Base-by-base conservation (phyloP, 2,888 invertebrate species). In the Bellardia bayeri region DNA sequence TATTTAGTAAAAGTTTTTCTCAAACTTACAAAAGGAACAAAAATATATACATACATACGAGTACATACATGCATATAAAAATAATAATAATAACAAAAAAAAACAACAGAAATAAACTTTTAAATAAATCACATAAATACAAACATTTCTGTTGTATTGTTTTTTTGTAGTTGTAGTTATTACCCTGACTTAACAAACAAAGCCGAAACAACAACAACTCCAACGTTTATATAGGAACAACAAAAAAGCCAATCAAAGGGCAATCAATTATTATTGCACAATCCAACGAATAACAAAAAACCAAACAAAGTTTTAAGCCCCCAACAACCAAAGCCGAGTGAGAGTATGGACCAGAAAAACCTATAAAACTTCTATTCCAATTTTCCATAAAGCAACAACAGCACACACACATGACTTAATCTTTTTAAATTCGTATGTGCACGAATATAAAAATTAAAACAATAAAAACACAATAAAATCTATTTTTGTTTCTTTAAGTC, bases 201-300 rank as follows among this genome's bases (percentile, higher is more conserved):
- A 79, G 13, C 56, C 7, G 56, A 3, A 66, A 66, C 6, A 63
- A 58, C 40, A 68, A 14, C 42, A 16, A 16, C 64, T 23, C 23
- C 23, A 23, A 23, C 23, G 23, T 23, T 23, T 23, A 23, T 42
- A 42, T 40, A 40, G 40, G 0, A 45, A 45, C 5, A 68, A 51
- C 69, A 37, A 33, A 37, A 80, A 69, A 85, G 40, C 80, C 72
- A 80, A 85, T 85, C 85, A 85, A 75, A 85, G 63, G 75, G 85
- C 85, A 81, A 81, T 85, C 85, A 85, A 85, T 85, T 85, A 81
- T 75, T 81, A 85, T 80, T 69, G 56, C 56, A 79, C 40, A 72
- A 79, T 63, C 37, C 75, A 72, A 63, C 64, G 74, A 80, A 72
- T 13, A 37, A 63, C 13, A 37, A 78, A 82, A 86, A 33, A 51